Evolutionary conservation across 2,113 vertebrate genomes (phyloP).

Genomic region (Tyrannus savana): DNA sequence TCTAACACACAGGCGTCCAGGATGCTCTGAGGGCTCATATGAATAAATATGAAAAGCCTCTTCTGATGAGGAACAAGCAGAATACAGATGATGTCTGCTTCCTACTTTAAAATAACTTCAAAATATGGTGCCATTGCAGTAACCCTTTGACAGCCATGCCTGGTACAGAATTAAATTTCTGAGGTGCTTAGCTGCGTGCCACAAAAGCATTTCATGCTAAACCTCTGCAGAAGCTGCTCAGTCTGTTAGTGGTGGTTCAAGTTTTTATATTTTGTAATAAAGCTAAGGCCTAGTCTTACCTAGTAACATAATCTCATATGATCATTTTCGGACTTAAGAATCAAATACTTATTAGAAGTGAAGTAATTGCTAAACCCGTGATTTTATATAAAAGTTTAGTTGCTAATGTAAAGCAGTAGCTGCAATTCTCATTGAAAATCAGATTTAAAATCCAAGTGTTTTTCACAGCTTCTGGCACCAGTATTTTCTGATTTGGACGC

Average conservation of each 20-base stretch:
- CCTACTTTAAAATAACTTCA: neutral
- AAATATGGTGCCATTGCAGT: rapidly evolving
- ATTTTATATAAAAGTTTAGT: neutral
- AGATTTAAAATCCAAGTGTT: neutral
- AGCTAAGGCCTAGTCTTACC: too few relatives aligned
- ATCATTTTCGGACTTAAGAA: neutral
- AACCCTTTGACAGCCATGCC: neutral
- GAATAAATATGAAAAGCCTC: neutral
- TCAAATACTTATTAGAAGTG: neutral
- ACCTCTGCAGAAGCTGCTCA: neutral
- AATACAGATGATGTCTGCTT: neutral
- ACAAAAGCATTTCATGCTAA: neutral
- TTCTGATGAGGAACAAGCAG: neutral
- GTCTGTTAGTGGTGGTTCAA: neutral
- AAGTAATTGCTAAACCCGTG: neutral
- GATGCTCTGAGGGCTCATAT: neutral
- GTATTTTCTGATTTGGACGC: neutral
- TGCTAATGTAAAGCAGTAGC: neutral
- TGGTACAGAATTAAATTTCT: neutral
- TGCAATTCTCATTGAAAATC: neutral
- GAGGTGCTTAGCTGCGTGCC: neutral
- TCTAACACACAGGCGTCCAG: neutral
- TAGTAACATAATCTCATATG: neutral
- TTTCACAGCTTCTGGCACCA: neutral
- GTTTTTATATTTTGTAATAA: neutral